Evolutionary conservation across 2,888 invertebrate species (phyloP), one percentile per base, ranked within the genome.

Genomic region (Aporophyla nigra): DNA sequence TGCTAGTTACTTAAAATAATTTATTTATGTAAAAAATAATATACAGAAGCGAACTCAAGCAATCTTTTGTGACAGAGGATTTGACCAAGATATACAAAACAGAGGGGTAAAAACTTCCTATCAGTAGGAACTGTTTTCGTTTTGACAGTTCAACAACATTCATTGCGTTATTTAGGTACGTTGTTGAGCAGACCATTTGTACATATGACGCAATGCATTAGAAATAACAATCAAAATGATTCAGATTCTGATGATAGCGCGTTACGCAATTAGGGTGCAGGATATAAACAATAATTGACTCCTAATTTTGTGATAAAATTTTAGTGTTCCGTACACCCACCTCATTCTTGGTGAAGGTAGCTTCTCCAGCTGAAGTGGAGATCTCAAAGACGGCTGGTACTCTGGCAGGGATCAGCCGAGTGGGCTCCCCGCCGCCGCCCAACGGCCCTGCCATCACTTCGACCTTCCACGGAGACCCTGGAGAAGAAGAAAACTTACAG

Each of bases 401-500:
- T 93, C 99, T 98, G 86, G 99, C 99, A 89, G 99, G 98, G 90
- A 99, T 99, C 92, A 99, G 97, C 94, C 98, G 97, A 87, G 99
- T 98, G 90, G 98, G 98, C 96, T 99, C 99, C 92, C 99, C 97
- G 91, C 98, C 98, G 93, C 98, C 98, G 96, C 95, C 96, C 93
- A 95, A 95, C 90, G 96, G 96, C 93, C 96, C 96, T 91, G 98
- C 98, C 98, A 99, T 98, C 94, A 99, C 98, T 96, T 98, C 98
- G 92, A 99, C 98, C 97, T 98, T 98, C 99, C 99, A 99, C 97
- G 99, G 99, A 96, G 99, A 99, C 90, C 99, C 99, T 99, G 96
- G 0, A 85, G 87, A 74, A 74, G 66, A 72, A 56, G 9, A 78
- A n/a, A 40, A 9, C 1, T 24, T 40, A 21, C 9, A 43, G 21